phyloP scores from a whole-genome alignment of 2,888 invertebrate species.

The Apodemia hepburni region DNA sequence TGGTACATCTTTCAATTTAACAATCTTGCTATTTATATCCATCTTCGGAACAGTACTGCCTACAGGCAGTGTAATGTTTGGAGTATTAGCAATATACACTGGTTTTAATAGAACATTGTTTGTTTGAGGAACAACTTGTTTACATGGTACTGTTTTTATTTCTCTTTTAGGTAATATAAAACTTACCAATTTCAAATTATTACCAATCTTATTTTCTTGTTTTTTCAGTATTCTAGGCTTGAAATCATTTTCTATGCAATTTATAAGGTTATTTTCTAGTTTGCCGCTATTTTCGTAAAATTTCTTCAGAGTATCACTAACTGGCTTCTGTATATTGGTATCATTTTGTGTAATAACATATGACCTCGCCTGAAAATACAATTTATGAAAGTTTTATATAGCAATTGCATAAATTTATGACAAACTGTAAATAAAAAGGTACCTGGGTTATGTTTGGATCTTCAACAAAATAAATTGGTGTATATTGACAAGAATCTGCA shows the following conservation, averaged over 20 bases:
- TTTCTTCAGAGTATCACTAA: conserved; percentile 67
- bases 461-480: conserved; percentile 68
- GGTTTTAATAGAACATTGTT: conserved; percentile 49
- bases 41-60: conserved; percentile 48
- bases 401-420: conserved; percentile 24
- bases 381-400: background rate
- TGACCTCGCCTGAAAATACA: conserved; percentile 53
- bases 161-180: conserved; percentile 61
- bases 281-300: conserved; percentile 75
- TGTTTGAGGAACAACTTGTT: conserved; percentile 33
- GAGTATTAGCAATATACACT: conserved; percentile 39
- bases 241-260: conserved; percentile 40
- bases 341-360: conserved; percentile 52
- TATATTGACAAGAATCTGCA: conserved; percentile 66
- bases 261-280: conserved; percentile 51
- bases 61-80: conserved; percentile 30
- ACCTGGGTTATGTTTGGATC: conserved; percentile 66
- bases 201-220: conserved; percentile 50
- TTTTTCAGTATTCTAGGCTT: conserved; percentile 53
- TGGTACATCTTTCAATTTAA: conserved; percentile 56
- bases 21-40: conserved; percentile 64
- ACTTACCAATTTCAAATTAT: conserved; percentile 65
- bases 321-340: conserved; percentile 49
- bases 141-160: conserved; percentile 34
- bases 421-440: conserved; percentile 24